Base-by-base conservation (phyloP, 1,140 invertebrate genomes). In the Sitodiplosis mosellana region DNA sequence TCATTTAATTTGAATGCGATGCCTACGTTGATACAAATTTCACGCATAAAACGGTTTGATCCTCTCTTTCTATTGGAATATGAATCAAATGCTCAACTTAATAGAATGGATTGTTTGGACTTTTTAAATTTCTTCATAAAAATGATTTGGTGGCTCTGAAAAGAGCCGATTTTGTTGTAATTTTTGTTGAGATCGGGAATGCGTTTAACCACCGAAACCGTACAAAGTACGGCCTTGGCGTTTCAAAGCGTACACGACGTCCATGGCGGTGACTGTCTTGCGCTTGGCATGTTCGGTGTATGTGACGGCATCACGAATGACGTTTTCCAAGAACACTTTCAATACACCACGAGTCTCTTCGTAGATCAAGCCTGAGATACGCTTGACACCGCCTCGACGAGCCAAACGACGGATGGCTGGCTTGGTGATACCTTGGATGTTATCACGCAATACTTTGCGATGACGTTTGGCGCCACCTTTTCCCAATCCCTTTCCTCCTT, bases 201-300 rank as follows among this genome's bases (percentile, higher is more conserved):
- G 10, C n/a, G 19, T 46, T 75, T 69, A 78, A 53, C 74, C 74
- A 41, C 75, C 75, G 50, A 78, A 78, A 51, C 76, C 76, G 57
- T 78, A 78, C 1, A 78, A 56, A 33, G 75, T 78, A 20, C 81
- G 68, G 33, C 85, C 85, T 68, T 87, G 83, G 44, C 83, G 66
- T 63, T 88, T 89, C 53, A 88, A 65, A 22, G 83, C 83, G 56
- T 87, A 87, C 19, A 88, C 84, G 12, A 88, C 81, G 58, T 89
- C 83, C 83, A 88, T 87, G 46, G 83, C 82, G 10, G 84, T 88
- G 34, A 78, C 76, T 18, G 84, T 88, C 67, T 87, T 88, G 52
- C 83, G 67, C 67, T 84, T 86, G 53, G 81, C 80, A 62, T 86
- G 80, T 60, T 82, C 81, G 11, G 80, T 83, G 66, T 86, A 87